Conservation (phyloP, 2,888 invertebrate species). For the Dexiosoma caninum region DNA sequence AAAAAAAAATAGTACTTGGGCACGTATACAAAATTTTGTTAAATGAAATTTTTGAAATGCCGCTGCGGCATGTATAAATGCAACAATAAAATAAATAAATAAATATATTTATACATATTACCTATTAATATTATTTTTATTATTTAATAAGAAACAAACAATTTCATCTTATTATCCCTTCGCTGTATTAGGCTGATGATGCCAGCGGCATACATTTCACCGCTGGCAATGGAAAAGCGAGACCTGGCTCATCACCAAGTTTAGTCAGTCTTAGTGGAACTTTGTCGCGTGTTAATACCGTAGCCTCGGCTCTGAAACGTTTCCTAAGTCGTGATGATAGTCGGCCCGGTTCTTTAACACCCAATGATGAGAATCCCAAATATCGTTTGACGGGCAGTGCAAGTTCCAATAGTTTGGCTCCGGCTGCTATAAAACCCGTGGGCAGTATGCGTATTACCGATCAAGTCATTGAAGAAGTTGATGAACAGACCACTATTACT, state of each 20-base stretch:
- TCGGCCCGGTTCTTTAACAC: constrained; percentile 76
- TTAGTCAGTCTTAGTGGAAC: constrained; percentile 79
- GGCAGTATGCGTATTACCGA: constrained; percentile 83
- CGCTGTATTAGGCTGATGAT: constrained; percentile 81
- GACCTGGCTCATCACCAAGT: constrained; percentile 78
- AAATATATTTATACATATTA: no score
- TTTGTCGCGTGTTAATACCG: constrained; percentile 85
- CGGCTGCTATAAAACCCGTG: constrained; percentile 66
- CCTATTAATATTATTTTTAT: no score
- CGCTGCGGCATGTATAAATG: not conserved
- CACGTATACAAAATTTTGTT: no score
- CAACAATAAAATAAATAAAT: no score
- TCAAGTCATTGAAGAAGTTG: constrained; percentile 87
- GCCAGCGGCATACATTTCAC: constrained; percentile 87
- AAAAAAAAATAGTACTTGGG: no score
- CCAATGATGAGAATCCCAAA: constrained; percentile 72
- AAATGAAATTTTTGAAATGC: constrained; percentile 39
- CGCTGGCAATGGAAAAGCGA: constrained; percentile 80
- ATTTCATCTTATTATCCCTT: not conserved
- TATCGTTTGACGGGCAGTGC: constrained; percentile 76
- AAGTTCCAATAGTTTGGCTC: constrained; percentile 74
- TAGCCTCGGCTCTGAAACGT: constrained; percentile 86
- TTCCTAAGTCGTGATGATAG: constrained; percentile 87
- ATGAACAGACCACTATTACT: constrained; percentile 89
- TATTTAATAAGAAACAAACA: no score